Evolutionary conservation across 1,140 invertebrate species (phyloP).

Genomic region (Vollenhovia emeryi): DNA sequence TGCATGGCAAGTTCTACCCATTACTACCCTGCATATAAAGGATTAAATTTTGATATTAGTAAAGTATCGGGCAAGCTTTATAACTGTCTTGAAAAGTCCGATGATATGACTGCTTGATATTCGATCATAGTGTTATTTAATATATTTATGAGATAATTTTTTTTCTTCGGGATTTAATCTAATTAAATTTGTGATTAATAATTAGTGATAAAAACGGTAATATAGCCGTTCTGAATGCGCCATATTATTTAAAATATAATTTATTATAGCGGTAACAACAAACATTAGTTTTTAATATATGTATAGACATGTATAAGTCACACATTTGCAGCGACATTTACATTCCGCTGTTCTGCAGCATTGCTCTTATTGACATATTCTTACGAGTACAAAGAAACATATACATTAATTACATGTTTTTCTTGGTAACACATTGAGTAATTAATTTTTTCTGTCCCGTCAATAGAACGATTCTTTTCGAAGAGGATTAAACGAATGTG

Average conservation of each 20-base stretch:
- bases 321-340: slow-evolving; percentile 7
- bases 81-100: not conserved
- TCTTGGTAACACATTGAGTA: not conserved
- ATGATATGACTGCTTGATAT: not conserved
- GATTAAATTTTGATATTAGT: not conserved
- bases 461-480: not conserved
- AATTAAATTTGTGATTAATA: not conserved
- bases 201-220: slow-evolving; percentile 8
- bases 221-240: not conserved
- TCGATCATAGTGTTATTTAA: not conserved
- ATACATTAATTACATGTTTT: not conserved
- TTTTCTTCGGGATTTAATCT: not conserved
- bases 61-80: not conserved
- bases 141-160: not conserved
- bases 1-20: not conserved
- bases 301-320: not conserved
- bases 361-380: not conserved
- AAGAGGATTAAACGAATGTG: not conserved
- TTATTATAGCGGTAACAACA: slow-evolving; percentile 26
- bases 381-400: not conserved
- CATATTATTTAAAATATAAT: slow-evolving; percentile 31
- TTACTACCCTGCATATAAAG: not conserved
- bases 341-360: not conserved
- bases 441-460: not conserved
- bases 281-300: not conserved